Percentiles rank a stretch among this genome's conserved stretches.
Evolutionary conservation across 1,140 invertebrate genomes (phyloP).

Genomic region (Ceratosolen fusciceps): DNA sequence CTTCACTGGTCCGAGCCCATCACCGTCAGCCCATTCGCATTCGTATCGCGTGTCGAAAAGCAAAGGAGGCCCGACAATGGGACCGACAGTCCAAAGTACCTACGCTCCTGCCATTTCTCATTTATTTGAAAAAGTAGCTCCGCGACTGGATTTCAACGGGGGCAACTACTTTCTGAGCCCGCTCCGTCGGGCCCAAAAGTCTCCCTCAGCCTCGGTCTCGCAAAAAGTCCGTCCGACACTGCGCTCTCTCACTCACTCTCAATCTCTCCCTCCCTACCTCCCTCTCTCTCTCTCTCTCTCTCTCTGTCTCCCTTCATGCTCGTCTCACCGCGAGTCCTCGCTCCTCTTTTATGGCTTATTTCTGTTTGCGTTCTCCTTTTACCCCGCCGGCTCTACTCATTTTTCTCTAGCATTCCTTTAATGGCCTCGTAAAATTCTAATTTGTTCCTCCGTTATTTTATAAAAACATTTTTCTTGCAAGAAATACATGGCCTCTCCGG

Average conservation of each 20-base stretch:
- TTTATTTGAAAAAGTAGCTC: background rate
- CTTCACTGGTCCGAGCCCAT: background rate
- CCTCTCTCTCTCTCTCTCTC: background rate
- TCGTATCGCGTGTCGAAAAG: background rate
- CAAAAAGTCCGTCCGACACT: constrained; percentile 28
- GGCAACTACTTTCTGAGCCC: background rate
- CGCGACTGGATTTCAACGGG: background rate
- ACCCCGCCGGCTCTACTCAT: background rate
- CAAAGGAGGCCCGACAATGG: background rate
- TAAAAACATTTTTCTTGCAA: background rate
- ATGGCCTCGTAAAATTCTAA: constrained; percentile 18
- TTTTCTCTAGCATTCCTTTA: constrained; percentile 3
- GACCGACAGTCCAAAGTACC: background rate
- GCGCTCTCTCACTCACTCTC: background rate
- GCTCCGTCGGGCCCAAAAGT: background rate
- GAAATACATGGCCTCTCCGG: background rate
- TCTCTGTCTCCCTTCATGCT: background rate
- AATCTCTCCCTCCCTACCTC: background rate
- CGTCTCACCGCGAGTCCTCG: background rate
- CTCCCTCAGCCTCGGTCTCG: background rate
- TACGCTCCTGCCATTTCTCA: background rate
- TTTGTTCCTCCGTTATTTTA: constrained; percentile 3
- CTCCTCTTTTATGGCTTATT: constrained; percentile 18
- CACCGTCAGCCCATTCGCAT: background rate
- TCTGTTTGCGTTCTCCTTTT: constrained; percentile 6